Evolutionary conservation across 1,140 invertebrate genomes (phyloP).

Genomic region (Prorops nasuta): DNA sequence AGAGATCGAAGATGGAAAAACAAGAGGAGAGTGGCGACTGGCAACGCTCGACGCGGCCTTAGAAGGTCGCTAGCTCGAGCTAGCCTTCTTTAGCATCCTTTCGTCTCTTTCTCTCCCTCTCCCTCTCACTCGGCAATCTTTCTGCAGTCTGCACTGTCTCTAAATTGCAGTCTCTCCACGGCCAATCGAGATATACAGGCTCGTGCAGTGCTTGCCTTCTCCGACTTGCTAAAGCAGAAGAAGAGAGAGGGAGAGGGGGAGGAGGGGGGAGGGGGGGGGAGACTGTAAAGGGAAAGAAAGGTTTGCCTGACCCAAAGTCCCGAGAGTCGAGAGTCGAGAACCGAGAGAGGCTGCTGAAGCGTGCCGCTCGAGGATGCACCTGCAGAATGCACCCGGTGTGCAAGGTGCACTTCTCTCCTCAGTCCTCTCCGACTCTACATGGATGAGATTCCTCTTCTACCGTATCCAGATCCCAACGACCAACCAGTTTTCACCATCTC

Average conservation of each 20-base stretch:
- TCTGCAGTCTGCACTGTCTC: background rate
- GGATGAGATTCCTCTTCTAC: background rate
- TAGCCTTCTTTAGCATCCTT: constrained; percentile 40
- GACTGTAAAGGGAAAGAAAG: no score
- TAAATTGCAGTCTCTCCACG: background rate
- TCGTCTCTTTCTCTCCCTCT: constrained; percentile 1
- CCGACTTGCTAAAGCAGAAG: no score
- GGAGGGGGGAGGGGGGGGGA: no score
- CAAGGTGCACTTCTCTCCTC: background rate
- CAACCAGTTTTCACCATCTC: background rate
- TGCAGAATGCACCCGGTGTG: background rate
- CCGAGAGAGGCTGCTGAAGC: no score
- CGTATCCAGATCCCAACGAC: background rate
- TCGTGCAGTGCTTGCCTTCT: background rate
- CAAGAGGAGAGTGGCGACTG: constrained; percentile 27
- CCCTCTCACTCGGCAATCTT: background rate
- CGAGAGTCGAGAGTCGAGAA: no score
- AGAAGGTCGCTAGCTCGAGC: constrained; percentile 44
- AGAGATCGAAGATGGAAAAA: constrained; percentile 19
- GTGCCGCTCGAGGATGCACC: background rate
- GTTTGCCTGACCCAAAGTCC: background rate
- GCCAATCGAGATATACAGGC: background rate
- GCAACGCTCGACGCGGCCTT: constrained; percentile 40
- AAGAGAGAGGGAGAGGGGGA: no score
- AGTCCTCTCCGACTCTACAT: background rate